Conservation (phyloP, 2,888 invertebrate species). For the Athrips mouffetella region DNA sequence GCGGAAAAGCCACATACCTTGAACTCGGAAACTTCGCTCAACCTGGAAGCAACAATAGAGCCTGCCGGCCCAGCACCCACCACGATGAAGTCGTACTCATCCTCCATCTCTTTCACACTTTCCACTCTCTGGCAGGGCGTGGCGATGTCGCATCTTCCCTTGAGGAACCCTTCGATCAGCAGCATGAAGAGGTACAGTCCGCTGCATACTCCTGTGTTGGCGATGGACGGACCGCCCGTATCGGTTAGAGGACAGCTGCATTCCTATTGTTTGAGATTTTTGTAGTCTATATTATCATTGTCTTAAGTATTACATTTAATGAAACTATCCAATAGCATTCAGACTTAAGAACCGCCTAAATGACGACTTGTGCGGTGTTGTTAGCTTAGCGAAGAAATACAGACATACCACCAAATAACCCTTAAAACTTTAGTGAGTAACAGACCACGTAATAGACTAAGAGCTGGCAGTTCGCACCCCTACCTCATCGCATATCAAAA, state of each 20-base stretch:
- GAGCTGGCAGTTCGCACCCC: no score
- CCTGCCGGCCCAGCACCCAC: conserved; percentile 82
- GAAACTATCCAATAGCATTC: no score
- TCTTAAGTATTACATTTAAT: no score
- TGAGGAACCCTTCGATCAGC: conserved; percentile 76
- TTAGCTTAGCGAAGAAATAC: no score
- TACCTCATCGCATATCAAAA: no score
- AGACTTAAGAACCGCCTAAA: no score
- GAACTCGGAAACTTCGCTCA: conserved; percentile 75
- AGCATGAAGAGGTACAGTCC: conserved; percentile 78
- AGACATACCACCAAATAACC: no score
- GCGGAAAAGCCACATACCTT: conserved; percentile 57
- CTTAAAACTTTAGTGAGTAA: no score
- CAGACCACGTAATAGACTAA: no score
- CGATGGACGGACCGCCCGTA: conserved; percentile 65
- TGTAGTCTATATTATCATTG: no score
- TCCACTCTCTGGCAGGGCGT: conserved; percentile 75
- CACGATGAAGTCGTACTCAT: conserved; percentile 80
- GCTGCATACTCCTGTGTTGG: conserved; percentile 73
- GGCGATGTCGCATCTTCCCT: conserved; percentile 68
- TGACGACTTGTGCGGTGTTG: no score
- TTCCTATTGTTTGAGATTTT: conserved; percentile 33
- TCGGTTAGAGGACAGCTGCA: conserved; percentile 71
- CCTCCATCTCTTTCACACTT: conserved; percentile 48
- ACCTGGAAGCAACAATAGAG: conserved; percentile 78